These are phyloP conservation scores for Halesus radiatus DNA, from an alignment of 1,140 invertebrate species.

Conservation along the genomic window DNA sequence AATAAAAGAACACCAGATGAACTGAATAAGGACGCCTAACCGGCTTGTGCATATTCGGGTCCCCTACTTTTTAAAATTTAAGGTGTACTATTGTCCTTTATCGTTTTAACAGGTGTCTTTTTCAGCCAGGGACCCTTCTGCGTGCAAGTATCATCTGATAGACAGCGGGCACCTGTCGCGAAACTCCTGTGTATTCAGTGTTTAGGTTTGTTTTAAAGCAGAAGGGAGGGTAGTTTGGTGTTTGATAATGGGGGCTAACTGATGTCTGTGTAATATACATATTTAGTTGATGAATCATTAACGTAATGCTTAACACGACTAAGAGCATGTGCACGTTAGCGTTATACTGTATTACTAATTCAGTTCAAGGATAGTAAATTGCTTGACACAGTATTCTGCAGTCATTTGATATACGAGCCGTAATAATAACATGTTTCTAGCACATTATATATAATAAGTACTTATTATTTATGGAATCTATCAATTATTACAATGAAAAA, in stretches of 20 bases:
- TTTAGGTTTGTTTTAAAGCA: not conserved
- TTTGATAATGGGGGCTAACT: too few species aligned
- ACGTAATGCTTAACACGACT: not conserved
- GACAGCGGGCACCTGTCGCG: constrained; percentile 29
- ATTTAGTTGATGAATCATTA: not conserved
- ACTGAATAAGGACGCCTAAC: not conserved
- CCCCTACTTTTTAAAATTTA: not conserved
- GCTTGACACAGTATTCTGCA: too few species aligned
- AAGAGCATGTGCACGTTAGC: not conserved
- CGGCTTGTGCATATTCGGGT: not conserved
- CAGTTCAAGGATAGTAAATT: too few species aligned
- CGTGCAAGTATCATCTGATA: constrained; percentile 17
- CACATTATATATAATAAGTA: too few species aligned
- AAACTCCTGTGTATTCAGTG: constrained; percentile 13
- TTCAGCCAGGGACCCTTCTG: not conserved
- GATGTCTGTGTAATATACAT: not conserved
- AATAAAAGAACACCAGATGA: not conserved
- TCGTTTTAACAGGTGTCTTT: constrained; percentile 32
- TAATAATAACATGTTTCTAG: too few species aligned
- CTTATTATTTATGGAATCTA: too few species aligned
- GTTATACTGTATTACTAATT: too few species aligned
- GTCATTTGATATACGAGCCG: too few species aligned
- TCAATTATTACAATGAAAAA: too few species aligned
- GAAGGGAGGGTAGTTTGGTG: not conserved
- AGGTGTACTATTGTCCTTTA: constrained; percentile 20